Percentiles rank a stretch among this genome's conserved stretches.
These are phyloP conservation scores for Pteropus alecto DNA, from an alignment of 2,113 vertebrate genomes.

Conservation along the genomic window DNA sequence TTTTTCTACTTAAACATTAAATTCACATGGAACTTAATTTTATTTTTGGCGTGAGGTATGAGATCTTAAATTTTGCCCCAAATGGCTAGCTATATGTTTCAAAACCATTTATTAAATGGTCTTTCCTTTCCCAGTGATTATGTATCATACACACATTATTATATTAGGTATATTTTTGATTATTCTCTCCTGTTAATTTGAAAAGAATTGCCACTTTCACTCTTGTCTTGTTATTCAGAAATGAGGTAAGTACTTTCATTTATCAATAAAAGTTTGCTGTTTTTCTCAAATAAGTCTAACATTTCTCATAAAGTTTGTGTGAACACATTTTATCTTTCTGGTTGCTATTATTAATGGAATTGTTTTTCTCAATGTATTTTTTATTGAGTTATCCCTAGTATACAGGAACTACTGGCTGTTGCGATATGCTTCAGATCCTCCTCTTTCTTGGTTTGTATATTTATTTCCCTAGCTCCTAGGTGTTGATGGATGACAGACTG, in stretches of 20 bases:
- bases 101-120: conserved; percentile 20
- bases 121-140: background rate
- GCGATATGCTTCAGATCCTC: background rate
- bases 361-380: background rate
- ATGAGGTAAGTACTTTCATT: background rate
- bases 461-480: background rate
- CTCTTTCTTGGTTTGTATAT: background rate
- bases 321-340: conserved; percentile 5
- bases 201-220: conserved; percentile 7
- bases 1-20: conserved; percentile 11
- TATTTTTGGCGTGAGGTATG: background rate
- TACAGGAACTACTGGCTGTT: background rate
- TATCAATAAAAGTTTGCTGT: background rate
- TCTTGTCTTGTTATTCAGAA: background rate
- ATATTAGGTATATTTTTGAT: background rate
- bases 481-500: background rate
- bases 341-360: background rate
- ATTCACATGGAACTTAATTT: conserved; percentile 22
- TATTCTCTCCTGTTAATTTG: conserved; percentile 14
- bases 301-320: background rate
- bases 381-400: background rate
- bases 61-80: background rate
- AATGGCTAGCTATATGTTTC: background rate
- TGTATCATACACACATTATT: background rate
- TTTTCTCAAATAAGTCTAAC: background rate